Conservation (phyloP, 1,140 invertebrate species). For the Caenorhabditis latens region DNA sequence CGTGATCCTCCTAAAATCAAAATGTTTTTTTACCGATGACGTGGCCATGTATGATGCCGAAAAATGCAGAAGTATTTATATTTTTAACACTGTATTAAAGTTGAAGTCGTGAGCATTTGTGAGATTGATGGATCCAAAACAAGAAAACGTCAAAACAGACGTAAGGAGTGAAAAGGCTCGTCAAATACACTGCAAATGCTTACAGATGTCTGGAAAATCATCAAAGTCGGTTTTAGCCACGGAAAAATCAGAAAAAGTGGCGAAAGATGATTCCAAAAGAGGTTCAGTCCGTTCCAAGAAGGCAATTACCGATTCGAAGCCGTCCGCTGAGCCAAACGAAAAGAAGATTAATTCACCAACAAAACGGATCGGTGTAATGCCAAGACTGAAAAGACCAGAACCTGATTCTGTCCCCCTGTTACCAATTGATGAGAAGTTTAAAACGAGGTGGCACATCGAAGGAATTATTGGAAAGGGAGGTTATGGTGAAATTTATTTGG, state of each 20-base stretch:
- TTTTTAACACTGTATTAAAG: conserved; percentile 3
- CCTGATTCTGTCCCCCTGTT: conserved; percentile 34
- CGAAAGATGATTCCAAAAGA: neutral
- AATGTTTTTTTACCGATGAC: no score
- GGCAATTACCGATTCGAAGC: neutral
- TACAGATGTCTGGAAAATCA: neutral
- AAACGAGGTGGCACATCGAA: conserved; percentile 66
- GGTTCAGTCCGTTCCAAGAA: neutral
- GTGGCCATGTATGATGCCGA: no score
- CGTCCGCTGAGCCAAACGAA: neutral
- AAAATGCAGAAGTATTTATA: neutral
- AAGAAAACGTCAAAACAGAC: neutral
- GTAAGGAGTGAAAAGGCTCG: neutral
- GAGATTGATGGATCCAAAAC: neutral
- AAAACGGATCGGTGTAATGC: conserved; percentile 17
- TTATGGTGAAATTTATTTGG: conserved; percentile 99
- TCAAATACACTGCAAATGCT: neutral
- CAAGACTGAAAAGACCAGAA: conserved; percentile 14
- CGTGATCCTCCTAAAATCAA: no score
- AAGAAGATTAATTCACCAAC: neutral
- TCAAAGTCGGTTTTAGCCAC: neutral
- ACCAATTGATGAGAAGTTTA: conserved; percentile 56
- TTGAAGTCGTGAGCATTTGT: conserved; percentile 6
- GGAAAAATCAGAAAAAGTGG: neutral
- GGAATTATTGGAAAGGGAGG: conserved; percentile 96